Evolutionary conservation across 92 coral and sea anemone species (phyloP), one percentile per base, ranked within the genome.

Genomic region (Scolanthus callimorphus): DNA sequence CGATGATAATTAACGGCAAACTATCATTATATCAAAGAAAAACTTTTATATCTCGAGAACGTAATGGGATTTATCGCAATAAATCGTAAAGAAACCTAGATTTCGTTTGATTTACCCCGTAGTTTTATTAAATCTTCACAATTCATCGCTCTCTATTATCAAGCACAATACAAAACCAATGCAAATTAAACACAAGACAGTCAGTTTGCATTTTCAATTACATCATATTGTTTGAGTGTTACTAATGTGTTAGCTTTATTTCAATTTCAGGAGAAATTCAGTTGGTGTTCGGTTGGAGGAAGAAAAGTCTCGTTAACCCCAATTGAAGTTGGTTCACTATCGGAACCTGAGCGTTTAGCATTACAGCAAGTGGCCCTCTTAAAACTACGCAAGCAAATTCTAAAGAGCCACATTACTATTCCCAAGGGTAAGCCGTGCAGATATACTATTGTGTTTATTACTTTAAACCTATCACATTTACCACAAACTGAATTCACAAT

Each of bases 401-500:
- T 94, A 11, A 80, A 73, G 39, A 84, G 96, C 72, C 88, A 85
- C 71, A 83, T 94, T 47, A 86, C 94, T 39, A 77, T 86, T 49
- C 85, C 91, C 76, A 94, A 94, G 80, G 87, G 99, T 94, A 88
- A 34, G 81, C 17, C n/a, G n/a, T n/a, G n/a, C n/a, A n/a, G n/a
- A n/a, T n/a, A n/a, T n/a, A n/a, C n/a, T n/a, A n/a, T n/a, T n/a
- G n/a, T n/a, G n/a, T n/a, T n/a, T n/a, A n/a, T n/a, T n/a, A n/a
- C n/a, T n/a, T n/a, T n/a, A n/a, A n/a, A n/a, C n/a, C n/a, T n/a
- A n/a, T n/a, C n/a, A n/a, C n/a, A n/a, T n/a, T n/a, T n/a, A n/a
- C n/a, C n/a, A n/a, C n/a, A n/a, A n/a, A n/a, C n/a, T n/a, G n/a
- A n/a, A n/a, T n/a, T n/a, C n/a, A n/a, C n/a, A n/a, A n/a, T n/a